Conservation (phyloP, 2,888 invertebrate species). For the Malacosoma neustria region DNA sequence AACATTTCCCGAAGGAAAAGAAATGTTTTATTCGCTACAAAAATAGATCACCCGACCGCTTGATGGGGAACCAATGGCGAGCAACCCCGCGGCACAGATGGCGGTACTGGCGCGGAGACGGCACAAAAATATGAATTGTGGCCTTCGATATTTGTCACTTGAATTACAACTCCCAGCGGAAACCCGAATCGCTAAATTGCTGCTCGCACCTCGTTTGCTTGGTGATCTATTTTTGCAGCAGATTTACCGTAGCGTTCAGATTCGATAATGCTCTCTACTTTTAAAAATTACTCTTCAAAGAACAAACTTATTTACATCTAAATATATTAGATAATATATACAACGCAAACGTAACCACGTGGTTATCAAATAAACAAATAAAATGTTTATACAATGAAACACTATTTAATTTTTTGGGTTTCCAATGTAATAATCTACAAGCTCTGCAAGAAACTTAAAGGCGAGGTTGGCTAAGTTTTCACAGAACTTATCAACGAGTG, state of each 20-base stretch:
- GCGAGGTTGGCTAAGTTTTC: no score
- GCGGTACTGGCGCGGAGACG: conserved; percentile 67
- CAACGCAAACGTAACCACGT: no score
- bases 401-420: no score
- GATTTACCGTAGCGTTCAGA: conserved; percentile 23
- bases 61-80: conserved; percentile 71
- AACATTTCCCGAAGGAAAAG: conserved; percentile 65
- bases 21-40: conserved; percentile 69
- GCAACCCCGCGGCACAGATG: conserved; percentile 67
- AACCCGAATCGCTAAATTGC: conserved; percentile 46
- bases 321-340: no score
- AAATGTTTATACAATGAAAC: no score
- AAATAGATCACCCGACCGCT: conserved; percentile 69
- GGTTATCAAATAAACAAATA: no score
- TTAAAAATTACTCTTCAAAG: no score
- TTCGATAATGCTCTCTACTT: conserved; percentile 7
- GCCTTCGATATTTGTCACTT: conserved; percentile 75
- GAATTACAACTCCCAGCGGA: conserved; percentile 71
- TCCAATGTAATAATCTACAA: no score
- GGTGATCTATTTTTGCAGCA: conserved; percentile 54
- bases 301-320: no score
- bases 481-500: no score
- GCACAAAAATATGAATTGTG: conserved; percentile 73
- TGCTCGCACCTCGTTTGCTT: conserved; percentile 62
- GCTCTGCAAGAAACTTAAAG: no score